These are phyloP conservation scores for Trachymyrmex septentrionalis DNA, from an alignment of 1,140 invertebrate species.

Conservation along the genomic window DNA sequence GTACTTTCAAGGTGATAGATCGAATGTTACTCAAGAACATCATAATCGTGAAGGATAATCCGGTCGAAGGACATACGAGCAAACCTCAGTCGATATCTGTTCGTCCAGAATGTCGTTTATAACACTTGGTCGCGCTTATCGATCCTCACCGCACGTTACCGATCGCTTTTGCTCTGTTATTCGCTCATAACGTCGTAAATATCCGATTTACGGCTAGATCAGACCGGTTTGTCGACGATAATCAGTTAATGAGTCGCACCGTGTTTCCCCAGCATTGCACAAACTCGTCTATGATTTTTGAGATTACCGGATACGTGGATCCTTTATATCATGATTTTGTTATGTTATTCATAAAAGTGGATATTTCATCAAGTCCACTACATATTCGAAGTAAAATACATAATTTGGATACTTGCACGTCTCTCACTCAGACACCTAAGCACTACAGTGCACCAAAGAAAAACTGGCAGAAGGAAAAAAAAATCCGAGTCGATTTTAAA, in stretches of 20 bases:
- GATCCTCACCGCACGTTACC: slow-evolving; percentile 6
- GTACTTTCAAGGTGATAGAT: slow-evolving; percentile 48
- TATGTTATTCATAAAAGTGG: background rate
- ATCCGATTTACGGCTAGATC: slow-evolving; percentile 73
- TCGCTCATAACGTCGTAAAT: slow-evolving; percentile 67
- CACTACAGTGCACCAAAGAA: background rate
- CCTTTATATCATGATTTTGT: background rate
- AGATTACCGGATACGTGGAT: background rate
- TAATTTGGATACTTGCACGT: background rate
- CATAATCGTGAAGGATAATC: slow-evolving; percentile 49
- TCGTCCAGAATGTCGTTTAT: slow-evolving; percentile 17
- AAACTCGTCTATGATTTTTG: background rate
- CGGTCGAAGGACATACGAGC: slow-evolving; percentile 45
- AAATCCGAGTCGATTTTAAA: background rate
- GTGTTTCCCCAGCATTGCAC: background rate
- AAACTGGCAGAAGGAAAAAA: background rate
- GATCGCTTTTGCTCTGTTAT: slow-evolving; percentile 41
- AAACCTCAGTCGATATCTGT: slow-evolving; percentile 39
- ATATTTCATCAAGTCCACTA: background rate
- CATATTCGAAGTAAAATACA: background rate
- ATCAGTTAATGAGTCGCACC: slow-evolving; percentile 73
- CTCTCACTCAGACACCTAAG: background rate
- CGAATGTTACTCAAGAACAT: slow-evolving; percentile 53
- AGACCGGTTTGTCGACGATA: slow-evolving; percentile 66
- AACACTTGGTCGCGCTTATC: slow-evolving; percentile 33